Evolutionary conservation across 2,888 invertebrate genomes (phyloP), one percentile per base, ranked within the genome.

Genomic region (Ophioninae sp.): DNA sequence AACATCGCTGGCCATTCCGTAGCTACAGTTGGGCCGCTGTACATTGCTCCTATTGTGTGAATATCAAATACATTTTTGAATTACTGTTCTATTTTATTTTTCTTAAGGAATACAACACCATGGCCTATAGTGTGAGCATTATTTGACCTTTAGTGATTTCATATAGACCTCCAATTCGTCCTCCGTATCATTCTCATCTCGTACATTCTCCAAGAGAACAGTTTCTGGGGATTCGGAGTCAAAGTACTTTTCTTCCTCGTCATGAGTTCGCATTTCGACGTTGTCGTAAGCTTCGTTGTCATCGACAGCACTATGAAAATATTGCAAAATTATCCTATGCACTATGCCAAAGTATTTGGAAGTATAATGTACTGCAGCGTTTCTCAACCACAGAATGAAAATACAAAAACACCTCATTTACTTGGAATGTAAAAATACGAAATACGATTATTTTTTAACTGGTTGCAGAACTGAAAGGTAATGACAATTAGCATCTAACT

Each of bases 201-300:
- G 88, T 74, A 88, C 84, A 57, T 88, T 87, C 61, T 88, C 86
- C 8, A 81, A 39, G 74, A 88, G 76, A 57, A 89, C 87, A 62
- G 93, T 93, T 86, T 96, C 95, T 86, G 96, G 95, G 39, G 95
- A 95, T 91, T 97, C 97, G 5, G 96, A 95, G 92, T 98, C 97
- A 93, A 98, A 98, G 92, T 98, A 98, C 90, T 95, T 96, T 88
- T 98, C 98, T 93, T 98, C 97, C 86, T 96, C 96, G 93, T 98
- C 98, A 88, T 95, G 96, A 62, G 95, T 95, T 82, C 95, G 93
- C 75, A 96, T 94, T 81, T 96, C 96, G 84, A 96, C 91, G 88
- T 95, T 95, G 92, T 98, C 98, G 93, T 96, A 97, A 75, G 95
- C 95, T 64, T 96, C 95, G 93, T 98, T 96, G 87, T 96, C 94